phyloP scores from a whole-genome alignment of 2,888 invertebrate genomes.

The Cybosia mesomella region DNA sequence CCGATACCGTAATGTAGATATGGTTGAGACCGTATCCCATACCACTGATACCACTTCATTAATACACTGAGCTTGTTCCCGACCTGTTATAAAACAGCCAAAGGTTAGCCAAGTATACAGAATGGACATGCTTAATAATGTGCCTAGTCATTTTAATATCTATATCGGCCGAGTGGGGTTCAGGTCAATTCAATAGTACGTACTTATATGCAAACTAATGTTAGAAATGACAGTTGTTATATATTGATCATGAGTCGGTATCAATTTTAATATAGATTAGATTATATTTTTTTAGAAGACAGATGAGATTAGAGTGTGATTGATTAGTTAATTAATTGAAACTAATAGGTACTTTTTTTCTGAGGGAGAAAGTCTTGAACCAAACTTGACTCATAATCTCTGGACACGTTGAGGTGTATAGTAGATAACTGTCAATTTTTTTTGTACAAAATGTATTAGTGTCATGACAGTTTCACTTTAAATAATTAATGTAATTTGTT shows the following conservation, averaged over 20 bases:
- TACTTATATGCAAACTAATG: not conserved
- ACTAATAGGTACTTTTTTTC: not conserved
- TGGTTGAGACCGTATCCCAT: constrained; percentile 36
- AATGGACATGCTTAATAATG: constrained; percentile 24
- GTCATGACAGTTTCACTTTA: constrained; percentile 1
- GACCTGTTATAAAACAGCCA: constrained; percentile 46
- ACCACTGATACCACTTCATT: constrained; percentile 46
- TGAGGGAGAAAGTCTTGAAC: not conserved
- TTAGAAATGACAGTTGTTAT: not conserved
- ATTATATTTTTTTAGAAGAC: not conserved
- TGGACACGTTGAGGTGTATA: constrained; percentile 2
- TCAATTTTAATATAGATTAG: not conserved
- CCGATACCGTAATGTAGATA: constrained; percentile 13
- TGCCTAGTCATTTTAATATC: constrained; percentile 24
- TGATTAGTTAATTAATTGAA: constrained; percentile 6
- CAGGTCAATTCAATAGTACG: not conserved
- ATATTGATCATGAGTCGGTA: not conserved
- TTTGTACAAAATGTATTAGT: not conserved
- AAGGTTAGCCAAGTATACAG: constrained; percentile 33
- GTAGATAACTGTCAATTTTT: not conserved
- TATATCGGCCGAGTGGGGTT: not conserved
- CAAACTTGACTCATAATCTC: not conserved
- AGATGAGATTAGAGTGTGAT: not conserved
- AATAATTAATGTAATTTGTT: not conserved
- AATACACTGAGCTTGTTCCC: constrained; percentile 44